Conservation (phyloP, 2,888 invertebrate genomes). For the Micoletzkya japonica region DNA sequence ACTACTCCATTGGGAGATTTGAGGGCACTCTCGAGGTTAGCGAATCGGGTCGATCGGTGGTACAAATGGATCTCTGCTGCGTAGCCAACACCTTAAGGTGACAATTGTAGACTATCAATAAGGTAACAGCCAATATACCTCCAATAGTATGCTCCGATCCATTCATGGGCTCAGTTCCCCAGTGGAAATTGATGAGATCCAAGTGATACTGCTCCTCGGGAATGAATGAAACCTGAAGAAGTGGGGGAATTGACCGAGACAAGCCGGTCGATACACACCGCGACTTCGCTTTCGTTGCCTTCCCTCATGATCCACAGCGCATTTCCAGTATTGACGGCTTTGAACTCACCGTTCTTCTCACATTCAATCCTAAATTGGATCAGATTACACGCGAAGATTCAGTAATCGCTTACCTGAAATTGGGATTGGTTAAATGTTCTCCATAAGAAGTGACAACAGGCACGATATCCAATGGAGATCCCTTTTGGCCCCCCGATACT, state of each 20-base stretch:
- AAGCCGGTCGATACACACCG: neutral
- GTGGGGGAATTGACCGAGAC: neutral
- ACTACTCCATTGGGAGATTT: conserved; percentile 62
- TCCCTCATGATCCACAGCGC: conserved; percentile 41
- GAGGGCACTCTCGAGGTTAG: conserved; percentile 57
- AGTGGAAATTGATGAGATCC: conserved; percentile 58
- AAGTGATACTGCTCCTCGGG: conserved; percentile 61
- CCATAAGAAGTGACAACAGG: conserved; percentile 61
- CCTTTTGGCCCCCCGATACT: conserved; percentile 48
- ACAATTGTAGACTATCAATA: neutral
- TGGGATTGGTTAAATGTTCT: conserved; percentile 53
- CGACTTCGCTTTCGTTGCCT: conserved; percentile 45
- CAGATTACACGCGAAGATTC: neutral
- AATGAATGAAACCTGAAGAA: conserved; percentile 32
- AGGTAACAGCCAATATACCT: too few relatives aligned
- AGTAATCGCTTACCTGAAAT: conserved; percentile 42
- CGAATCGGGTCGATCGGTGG: conserved; percentile 61
- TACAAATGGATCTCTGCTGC: conserved; percentile 63
- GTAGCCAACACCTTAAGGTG: conserved; percentile 52
- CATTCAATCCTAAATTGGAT: conserved; percentile 48
- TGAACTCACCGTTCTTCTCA: conserved; percentile 54
- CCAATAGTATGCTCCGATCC: conserved; percentile 63
- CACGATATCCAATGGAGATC: conserved; percentile 62
- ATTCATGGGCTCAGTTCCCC: conserved; percentile 64
- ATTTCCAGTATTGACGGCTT: conserved; percentile 51